Conservation (phyloP, 2,797 vertebrate species). For the Coregonus suidteri region DNA sequence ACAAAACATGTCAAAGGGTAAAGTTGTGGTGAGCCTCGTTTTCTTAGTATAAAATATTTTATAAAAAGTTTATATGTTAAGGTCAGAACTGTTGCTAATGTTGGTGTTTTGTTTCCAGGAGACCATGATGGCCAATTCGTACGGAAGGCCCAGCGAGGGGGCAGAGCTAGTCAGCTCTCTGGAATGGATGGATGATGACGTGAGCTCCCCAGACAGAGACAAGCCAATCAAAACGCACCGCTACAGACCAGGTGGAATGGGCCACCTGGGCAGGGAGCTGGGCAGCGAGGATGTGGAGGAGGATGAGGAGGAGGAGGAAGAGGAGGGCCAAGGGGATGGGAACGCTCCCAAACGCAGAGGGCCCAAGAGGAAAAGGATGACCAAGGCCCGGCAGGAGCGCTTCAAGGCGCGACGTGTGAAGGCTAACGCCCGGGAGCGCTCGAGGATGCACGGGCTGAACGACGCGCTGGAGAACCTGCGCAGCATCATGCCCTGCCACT, state of each 20-base stretch:
- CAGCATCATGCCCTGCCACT: slow-evolving; percentile 95
- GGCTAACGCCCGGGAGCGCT: slow-evolving; percentile 91
- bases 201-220: slow-evolving; percentile 82
- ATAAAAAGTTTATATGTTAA: neutral
- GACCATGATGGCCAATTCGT: slow-evolving; percentile 83
- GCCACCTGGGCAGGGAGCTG: slow-evolving; percentile 58
- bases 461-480: slow-evolving; percentile 92
- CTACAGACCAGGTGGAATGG: slow-evolving; percentile 62
- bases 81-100: neutral
- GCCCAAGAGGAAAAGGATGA: slow-evolving; percentile 97
- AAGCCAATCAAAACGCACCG: slow-evolving; percentile 49
- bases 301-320: slow-evolving; percentile 83
- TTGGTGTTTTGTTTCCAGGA: slow-evolving; percentile 56
- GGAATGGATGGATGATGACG: slow-evolving; percentile 82
- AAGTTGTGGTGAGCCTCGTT: neutral
- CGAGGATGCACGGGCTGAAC: slow-evolving; percentile 93
- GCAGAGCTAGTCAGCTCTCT: slow-evolving; percentile 80
- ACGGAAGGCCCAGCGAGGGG: slow-evolving; percentile 75
- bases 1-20: neutral
- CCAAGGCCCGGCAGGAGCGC: slow-evolving; percentile 89
- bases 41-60: neutral
- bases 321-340: slow-evolving; percentile 81
- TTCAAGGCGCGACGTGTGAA: slow-evolving; percentile 89
- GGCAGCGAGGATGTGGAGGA: slow-evolving; percentile 76
- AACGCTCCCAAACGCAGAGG: slow-evolving; percentile 87